Base-by-base conservation (phyloP, 2,113 vertebrate species). In the Thamnophis sirtalis region DNA sequence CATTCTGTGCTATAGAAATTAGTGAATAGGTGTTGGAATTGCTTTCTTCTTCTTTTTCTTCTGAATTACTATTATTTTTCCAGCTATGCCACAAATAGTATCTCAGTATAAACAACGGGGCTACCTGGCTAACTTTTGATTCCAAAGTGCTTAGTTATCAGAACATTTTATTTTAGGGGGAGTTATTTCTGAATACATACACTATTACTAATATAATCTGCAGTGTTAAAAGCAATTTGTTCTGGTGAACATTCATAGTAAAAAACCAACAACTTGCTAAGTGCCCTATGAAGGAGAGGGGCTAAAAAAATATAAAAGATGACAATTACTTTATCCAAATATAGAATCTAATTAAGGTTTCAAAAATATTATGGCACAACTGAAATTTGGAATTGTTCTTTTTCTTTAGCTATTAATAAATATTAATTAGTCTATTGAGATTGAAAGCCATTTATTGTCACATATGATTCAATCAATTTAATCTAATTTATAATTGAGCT, bases 311-410 rank as follows among this genome's bases (percentile, higher is more conserved):
- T 88, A 90, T 2, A 91, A 28, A 0, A 0, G 93, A 91, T 51
- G 43, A 51, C 63, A 96, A 90, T 51, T 63, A 89, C 89, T 91
- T 87, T 53, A 84, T 51, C 90, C 88, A 51, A 73, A 24, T 28
- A 85, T 28, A 89, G 93, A 84, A 96, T 95, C 51, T 95, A 91
- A 94, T 95, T 91, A 94, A 92, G 9, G 84, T 93, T 95, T 91
- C 89, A 91, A 80, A 55, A 84, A 15, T 93, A 94, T 90, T 86
- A 89, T 9, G 4, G 68, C 95, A 96, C 86, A 94, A 43, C 68
- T 95, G 92, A 89, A 19, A 87, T 92, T 95, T 93, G 80, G 5
- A 84, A 89, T 50, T 60, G 5, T 4, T 92, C 88, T 86, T 86
- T 87, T 93, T 55, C 68, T 93, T 91, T 33, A 55, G 92, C 49